Percentiles rank a stretch among this genome's conserved stretches.
phyloP scores from a whole-genome alignment of 2,888 invertebrate genomes.

The Digitonthophagus gazella region DNA sequence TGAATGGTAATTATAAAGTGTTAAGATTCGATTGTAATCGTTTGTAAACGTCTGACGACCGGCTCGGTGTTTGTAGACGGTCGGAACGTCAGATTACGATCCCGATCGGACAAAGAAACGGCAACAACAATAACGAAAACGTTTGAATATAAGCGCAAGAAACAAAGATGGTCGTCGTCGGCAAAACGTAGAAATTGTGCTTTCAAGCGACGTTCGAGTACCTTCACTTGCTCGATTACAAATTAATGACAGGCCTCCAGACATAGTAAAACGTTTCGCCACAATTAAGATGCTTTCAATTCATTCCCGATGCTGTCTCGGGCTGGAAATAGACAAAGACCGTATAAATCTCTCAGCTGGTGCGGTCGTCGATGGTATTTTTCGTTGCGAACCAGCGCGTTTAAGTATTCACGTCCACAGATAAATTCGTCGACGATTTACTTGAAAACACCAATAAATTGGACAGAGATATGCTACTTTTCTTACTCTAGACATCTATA shows the following conservation, averaged over 20 bases:
- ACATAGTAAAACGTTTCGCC: neutral
- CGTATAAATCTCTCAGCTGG: conserved; percentile 12
- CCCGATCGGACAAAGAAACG: neutral
- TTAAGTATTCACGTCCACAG: neutral
- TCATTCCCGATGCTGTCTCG: neutral
- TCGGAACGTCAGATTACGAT: neutral
- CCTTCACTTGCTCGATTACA: neutral
- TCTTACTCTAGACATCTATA: neutral
- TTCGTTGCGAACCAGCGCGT: neutral
- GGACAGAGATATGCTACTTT: neutral
- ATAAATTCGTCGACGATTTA: neutral
- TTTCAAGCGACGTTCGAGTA: neutral
- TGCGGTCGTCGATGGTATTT: conserved; percentile 8
- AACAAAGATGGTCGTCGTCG: neutral
- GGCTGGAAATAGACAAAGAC: conserved; percentile 15
- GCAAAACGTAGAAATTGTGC: neutral
- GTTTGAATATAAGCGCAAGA: neutral
- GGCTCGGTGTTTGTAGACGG: too few relatives aligned
- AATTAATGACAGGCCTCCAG: neutral
- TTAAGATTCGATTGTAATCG: conserved; percentile 22
- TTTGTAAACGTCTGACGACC: neutral
- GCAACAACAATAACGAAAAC: neutral
- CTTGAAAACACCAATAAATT: neutral
- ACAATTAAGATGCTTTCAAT: neutral
- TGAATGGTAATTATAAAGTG: conserved; percentile 39